Percentiles rank a stretch among this genome's conserved stretches.
phyloP scores from a whole-genome alignment of 2,888 invertebrate genomes.

The Mimachlamys varia region DNA sequence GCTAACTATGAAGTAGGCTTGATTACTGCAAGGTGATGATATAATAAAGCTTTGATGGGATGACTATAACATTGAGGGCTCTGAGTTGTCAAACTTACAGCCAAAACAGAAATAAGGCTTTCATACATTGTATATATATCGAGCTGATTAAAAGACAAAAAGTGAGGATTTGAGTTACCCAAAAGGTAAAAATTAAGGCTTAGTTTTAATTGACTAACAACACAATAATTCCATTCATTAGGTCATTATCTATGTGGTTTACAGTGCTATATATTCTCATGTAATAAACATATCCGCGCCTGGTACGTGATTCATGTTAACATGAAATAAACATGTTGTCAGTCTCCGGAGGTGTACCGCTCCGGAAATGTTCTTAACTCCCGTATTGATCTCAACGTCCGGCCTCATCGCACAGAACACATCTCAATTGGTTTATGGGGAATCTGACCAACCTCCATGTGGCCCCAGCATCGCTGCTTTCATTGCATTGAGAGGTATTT shows the following conservation, averaged over 20 bases:
- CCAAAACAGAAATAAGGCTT: too few species aligned
- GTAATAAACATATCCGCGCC: background rate
- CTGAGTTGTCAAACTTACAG: too few species aligned
- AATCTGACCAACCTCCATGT: constrained; percentile 3
- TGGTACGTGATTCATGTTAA: background rate
- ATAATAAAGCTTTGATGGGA: too few species aligned
- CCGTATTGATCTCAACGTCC: background rate
- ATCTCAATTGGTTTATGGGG: background rate
- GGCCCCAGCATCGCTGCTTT: background rate
- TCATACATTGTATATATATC: too few species aligned
- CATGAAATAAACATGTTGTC: background rate
- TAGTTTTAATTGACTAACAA: too few species aligned
- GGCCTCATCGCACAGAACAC: background rate
- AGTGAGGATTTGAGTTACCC: too few species aligned
- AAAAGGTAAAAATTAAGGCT: too few species aligned
- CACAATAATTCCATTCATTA: background rate
- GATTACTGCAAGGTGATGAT: too few species aligned
- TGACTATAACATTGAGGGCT: too few species aligned
- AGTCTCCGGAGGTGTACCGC: background rate
- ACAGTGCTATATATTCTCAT: background rate
- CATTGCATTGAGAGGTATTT: background rate
- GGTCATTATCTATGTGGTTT: background rate
- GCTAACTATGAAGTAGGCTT: too few species aligned
- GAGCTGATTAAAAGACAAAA: too few species aligned
- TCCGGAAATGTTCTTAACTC: background rate